phyloP scores from a whole-genome alignment of 1,140 invertebrate genomes.

The Lepidurus apus region DNA sequence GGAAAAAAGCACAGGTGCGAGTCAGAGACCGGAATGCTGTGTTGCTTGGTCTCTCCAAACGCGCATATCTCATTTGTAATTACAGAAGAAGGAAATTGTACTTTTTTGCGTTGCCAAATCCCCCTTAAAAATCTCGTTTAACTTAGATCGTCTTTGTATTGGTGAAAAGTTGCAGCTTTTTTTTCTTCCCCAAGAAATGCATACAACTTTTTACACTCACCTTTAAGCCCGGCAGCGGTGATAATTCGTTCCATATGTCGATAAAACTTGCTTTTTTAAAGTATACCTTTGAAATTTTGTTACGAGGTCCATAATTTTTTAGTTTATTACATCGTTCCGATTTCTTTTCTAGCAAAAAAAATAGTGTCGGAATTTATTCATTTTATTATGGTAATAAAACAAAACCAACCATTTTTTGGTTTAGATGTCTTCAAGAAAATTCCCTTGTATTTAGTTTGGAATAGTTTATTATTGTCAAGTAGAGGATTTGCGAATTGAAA shows the following conservation, averaged over 20 bases:
- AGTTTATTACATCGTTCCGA: background rate
- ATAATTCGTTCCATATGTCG: background rate
- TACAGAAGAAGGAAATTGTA: background rate
- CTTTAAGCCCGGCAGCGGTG: background rate
- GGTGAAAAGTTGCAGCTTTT: background rate
- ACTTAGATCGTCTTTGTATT: background rate
- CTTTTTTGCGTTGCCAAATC: background rate
- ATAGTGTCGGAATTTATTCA: too few species aligned
- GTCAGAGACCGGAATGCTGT: background rate
- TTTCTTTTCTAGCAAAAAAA: background rate
- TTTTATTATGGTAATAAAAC: too few species aligned
- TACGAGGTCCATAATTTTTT: background rate
- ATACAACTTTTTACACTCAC: background rate
- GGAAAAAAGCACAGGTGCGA: background rate
- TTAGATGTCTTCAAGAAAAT: too few species aligned
- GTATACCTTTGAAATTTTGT: too few species aligned
- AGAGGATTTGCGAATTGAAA: too few species aligned
- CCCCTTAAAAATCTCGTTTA: background rate
- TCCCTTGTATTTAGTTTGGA: too few species aligned
- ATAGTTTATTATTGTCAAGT: too few species aligned
- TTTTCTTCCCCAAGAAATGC: too few species aligned
- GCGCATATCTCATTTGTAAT: slow-evolving; percentile 14
- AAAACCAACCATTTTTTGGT: too few species aligned
- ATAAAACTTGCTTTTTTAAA: too few species aligned
- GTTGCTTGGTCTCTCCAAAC: background rate